Evolutionary conservation across 2,797 vertebrate genomes (phyloP).

Genomic region (Cynopterus sphinx): DNA sequence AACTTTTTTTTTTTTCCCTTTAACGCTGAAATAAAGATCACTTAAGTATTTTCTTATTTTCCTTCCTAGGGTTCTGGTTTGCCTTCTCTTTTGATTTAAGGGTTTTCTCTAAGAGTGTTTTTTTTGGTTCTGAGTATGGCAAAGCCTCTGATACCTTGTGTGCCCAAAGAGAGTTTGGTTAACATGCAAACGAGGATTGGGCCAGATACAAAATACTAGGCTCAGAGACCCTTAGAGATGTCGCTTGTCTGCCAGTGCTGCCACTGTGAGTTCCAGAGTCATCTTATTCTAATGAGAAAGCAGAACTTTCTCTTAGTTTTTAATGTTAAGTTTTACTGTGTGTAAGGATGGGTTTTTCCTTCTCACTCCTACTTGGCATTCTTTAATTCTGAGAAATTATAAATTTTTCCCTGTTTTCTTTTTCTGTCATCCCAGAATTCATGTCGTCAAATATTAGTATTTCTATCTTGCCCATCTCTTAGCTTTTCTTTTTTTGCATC

Average conservation of each 20-base stretch:
- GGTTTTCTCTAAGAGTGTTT: neutral
- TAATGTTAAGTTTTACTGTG: neutral
- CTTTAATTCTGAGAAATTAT: neutral
- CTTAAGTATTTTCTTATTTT: neutral
- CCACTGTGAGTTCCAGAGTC: neutral
- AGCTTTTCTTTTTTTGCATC: neutral
- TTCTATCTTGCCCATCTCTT: neutral
- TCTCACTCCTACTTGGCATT: neutral
- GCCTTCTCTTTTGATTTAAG: neutral
- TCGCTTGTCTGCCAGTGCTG: neutral
- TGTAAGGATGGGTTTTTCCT: neutral
- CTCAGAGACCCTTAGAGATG: neutral
- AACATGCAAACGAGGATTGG: neutral
- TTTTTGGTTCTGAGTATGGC: neutral
- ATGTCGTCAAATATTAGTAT: neutral
- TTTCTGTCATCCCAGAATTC: neutral
- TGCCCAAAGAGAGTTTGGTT: neutral
- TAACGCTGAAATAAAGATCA: neutral
- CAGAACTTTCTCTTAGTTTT: neutral
- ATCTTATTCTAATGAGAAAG: neutral
- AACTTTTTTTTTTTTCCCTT: neutral
- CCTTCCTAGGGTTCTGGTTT: neutral
- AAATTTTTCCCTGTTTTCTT: neutral
- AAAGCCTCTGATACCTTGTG: neutral
- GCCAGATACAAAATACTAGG: neutral